phyloP scores from a whole-genome alignment of 2,888 invertebrate genomes.

The Lasiommata megera region DNA sequence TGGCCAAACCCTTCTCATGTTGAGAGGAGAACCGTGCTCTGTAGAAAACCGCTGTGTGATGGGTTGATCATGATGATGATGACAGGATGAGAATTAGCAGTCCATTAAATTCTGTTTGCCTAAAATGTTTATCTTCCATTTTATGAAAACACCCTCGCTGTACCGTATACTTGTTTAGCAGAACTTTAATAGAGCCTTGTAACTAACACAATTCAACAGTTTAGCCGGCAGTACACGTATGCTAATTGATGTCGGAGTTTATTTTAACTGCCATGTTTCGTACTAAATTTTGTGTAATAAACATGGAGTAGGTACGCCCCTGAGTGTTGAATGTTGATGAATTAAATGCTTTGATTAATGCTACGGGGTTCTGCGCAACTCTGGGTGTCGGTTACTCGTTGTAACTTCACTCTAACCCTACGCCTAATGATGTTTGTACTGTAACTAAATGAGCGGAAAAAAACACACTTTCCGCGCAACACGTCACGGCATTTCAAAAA shows the following conservation, averaged over 20 bases:
- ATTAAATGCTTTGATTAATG: constrained; percentile 46
- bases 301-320: constrained; percentile 35
- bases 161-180: neutral
- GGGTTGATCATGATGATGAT: too few relatives aligned
- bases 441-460: constrained; percentile 41
- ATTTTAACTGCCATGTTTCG: constrained; percentile 47
- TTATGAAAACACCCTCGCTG: neutral
- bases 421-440: constrained; percentile 33
- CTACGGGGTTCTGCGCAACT: constrained; percentile 13
- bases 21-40: too few relatives aligned
- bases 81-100: too few relatives aligned
- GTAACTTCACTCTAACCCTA: neutral
- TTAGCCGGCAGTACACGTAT: constrained; percentile 41
- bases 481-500: constrained; percentile 48
- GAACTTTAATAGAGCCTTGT: constrained; percentile 7
- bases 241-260: constrained; percentile 61
- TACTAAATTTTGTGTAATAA: constrained; percentile 43
- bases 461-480: constrained; percentile 41
- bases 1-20: too few relatives aligned
- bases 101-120: neutral
- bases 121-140: neutral
- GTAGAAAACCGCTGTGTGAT: too few relatives aligned
- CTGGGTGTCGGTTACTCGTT: neutral
- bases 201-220: constrained; percentile 35
- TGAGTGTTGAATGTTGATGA: constrained; percentile 38